Base-by-base conservation (phyloP, 2,888 invertebrate species). In the Orthosia gothica region DNA sequence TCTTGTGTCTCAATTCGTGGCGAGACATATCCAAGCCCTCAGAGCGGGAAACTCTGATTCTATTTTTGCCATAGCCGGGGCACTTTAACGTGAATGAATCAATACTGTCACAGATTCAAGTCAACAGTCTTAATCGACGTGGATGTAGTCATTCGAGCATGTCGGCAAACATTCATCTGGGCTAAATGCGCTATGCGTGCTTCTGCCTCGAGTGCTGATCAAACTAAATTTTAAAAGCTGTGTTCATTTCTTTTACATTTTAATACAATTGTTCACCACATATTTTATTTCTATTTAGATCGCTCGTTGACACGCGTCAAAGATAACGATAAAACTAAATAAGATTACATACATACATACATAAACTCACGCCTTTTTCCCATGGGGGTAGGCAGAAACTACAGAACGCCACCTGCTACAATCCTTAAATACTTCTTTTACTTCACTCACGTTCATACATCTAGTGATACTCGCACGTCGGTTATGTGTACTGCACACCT, bases 1-100 rank as follows among this genome's bases (percentile, higher is more conserved):
- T 72, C 85, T 87, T 84, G 87, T 83, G 84, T 84, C 87, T 88
- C 82, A 83, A 88, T 81, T 86, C 86, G 84, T 61, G 72, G 83
- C 83, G 82, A 84, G 79, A 86, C 87, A 85, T 85, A 88, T 86
- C 81, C 78, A 84, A 87, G 70, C 69, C 67, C 75, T 70, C 76
- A 61, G 58, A 79, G 78, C 76, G 83, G 79, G 82, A 69, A 82
- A 82, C 74, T 82, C 77, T 75, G 74, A 80, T 83, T 84, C 87
- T 87, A 88, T 90, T 88, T 89, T 85, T 79, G 80, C 76, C 70
- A 78, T 74, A 61, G 74, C 80, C 65, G 67, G 74, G 78, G 70
- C 72, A 82, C 81, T 86, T 81, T 73, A 83, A 78, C 76, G 65
- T 71, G 76, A 76, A 82, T 81, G 70, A 87, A 88, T 87, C 89